Evolutionary conservation across 2,113 vertebrate genomes (phyloP), one percentile per base, ranked within the genome.

Genomic region (Phaetusa simplex): DNA sequence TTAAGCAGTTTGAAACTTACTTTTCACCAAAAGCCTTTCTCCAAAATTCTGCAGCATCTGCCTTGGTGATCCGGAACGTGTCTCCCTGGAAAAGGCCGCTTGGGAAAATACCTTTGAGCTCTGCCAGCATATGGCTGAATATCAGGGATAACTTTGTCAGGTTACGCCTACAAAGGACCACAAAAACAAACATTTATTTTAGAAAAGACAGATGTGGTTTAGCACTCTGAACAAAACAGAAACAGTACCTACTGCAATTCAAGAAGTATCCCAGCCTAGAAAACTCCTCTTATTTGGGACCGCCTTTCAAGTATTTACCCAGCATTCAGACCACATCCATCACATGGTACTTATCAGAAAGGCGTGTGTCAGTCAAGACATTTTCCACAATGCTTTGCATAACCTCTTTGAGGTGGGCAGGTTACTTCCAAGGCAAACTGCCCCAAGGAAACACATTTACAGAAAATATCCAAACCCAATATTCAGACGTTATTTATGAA

Each of bases 51-150:
- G 99, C 99, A 87, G 99, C 99, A 52, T 99, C 99, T 43, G 99
- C 99, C 98, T 99, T 99, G 79, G 99, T 99, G 97, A 99, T 99
- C 94, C 99, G 98, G 97, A 99, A 99, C 1, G 99, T 99, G 97
- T 99, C 99, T 34, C 99, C 99, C 95, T 99, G 99, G 97, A 99
- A 99, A 47, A 99, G 98, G 55, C 99, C 99, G 5, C 98, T 99
- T 83, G 99, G 99, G 96, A 99, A 99, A 96, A 99, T 99, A 59
- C 99, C 99, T 98, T 99, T 99, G 49, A 99, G 98, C 82, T 99
- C 99, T 21, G 99, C 99, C 97, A 99, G 97, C 99, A 99, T 99
- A 96, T 99, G 99, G 97, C 99, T 99, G 98, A 99, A 99, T 97
- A 99, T 99, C 96, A 99, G 97, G 27, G 99, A 99, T 74, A 99